A percentile compares a stretch with the other conserved stretches of the same genome.
These are phyloP conservation scores for Diadumene lineata DNA, from an alignment of 92 coral and sea anemone species.

Conservation along the genomic window DNA sequence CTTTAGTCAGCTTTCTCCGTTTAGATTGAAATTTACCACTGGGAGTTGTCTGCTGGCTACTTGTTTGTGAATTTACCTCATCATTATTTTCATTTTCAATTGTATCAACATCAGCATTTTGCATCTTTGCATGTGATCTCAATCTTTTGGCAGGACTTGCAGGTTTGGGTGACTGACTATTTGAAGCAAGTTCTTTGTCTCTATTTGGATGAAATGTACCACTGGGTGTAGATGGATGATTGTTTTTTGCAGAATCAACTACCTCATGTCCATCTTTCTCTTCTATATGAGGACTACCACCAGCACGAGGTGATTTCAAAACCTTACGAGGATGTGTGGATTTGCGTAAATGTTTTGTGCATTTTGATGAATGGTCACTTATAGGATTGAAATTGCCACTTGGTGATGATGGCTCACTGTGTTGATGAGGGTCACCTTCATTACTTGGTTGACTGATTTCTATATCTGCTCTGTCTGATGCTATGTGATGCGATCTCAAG, in stretches of 20 bases:
- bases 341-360: neutral
- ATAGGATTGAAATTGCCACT: neutral
- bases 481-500: neutral
- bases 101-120: neutral
- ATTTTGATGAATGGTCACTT: neutral
- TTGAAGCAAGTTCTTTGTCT: neutral
- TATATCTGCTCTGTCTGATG: neutral
- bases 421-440: neutral
- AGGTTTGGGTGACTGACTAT: neutral
- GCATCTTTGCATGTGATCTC: neutral
- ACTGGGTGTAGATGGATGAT: neutral
- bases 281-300: neutral
- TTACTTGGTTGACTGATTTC: neutral
- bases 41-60: conserved; percentile 17
- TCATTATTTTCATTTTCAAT: neutral
- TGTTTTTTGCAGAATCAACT: neutral
- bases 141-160: neutral
- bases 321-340: neutral
- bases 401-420: neutral
- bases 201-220: neutral
- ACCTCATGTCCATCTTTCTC: neutral
- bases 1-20: neutral
- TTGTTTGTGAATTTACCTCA: neutral
- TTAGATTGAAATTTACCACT: conserved; percentile 20
- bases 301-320: neutral